Conservation (phyloP, 2,113 vertebrate species). For the Vidua chalybeata region DNA sequence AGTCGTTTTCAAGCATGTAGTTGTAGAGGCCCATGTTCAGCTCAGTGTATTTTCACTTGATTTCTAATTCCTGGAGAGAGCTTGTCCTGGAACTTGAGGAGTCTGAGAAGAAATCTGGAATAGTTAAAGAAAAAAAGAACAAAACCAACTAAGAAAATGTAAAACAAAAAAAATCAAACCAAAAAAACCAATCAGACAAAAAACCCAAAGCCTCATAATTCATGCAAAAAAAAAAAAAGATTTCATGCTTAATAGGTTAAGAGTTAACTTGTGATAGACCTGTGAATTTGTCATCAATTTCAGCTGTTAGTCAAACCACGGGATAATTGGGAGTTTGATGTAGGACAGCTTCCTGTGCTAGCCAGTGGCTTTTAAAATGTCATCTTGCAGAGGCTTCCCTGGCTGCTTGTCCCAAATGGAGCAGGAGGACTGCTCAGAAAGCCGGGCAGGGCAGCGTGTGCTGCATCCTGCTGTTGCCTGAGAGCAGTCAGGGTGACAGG, state of each 20-base stretch:
- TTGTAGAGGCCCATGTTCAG: neutral
- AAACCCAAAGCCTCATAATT: neutral
- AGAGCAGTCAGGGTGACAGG: neutral
- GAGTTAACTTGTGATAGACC: neutral
- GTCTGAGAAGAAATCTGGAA: neutral
- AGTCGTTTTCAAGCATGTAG: neutral
- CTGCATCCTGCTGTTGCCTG: neutral
- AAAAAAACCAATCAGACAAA: neutral
- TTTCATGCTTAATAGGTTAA: neutral
- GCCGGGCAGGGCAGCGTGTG: neutral
- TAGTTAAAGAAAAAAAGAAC: neutral
- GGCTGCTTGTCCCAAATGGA: neutral
- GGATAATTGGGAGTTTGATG: neutral
- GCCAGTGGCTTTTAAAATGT: neutral
- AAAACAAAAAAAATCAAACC: neutral
- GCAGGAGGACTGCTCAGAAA: neutral
- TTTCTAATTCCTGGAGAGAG: neutral
- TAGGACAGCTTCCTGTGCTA: neutral
- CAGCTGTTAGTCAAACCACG: fast-evolving
- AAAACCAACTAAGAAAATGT: neutral
- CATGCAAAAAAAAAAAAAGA: neutral
- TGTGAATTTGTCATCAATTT: neutral
- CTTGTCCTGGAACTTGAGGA: neutral
- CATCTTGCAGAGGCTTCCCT: neutral
- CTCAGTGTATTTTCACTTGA: neutral